A percentile compares a stretch with the other conserved stretches of the same genome.
These are phyloP conservation scores for Peromyscus californicus DNA, from an alignment of 2,113 vertebrate species.

Conservation along the genomic window DNA sequence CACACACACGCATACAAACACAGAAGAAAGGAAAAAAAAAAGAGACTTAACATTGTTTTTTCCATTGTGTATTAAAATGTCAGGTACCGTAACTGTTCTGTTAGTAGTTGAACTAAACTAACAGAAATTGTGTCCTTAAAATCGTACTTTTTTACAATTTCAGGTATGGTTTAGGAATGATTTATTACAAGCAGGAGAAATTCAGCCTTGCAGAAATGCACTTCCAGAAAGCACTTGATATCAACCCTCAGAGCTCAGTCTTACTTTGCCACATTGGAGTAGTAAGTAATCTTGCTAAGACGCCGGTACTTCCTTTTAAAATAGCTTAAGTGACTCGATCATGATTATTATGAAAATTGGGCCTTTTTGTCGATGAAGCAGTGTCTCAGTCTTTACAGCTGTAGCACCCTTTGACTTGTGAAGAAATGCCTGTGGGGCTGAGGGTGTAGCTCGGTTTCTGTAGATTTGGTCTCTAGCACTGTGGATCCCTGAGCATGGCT, in stretches of 20 bases:
- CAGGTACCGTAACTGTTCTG: background rate
- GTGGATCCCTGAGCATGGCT: background rate
- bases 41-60: conserved; percentile 45
- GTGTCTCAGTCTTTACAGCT: conserved; percentile 13
- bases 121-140: conserved; percentile 61
- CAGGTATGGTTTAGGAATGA: conserved; percentile 99
- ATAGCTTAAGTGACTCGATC: conserved; percentile 46
- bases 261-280: conserved; percentile 99
- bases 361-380: conserved; percentile 18
- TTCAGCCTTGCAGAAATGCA: conserved; percentile 99
- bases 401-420: conserved; percentile 12
- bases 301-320: conserved; percentile 22
- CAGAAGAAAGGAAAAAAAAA: no score
- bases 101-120: conserved; percentile 52
- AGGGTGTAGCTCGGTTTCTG: background rate
- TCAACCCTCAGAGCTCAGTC: conserved; percentile 99
- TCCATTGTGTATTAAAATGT: conserved; percentile 56
- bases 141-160: conserved; percentile 71
- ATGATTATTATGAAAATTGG: conserved; percentile 25
- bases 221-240: conserved; percentile 99
- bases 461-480: background rate
- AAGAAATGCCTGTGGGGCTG: background rate
- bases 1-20: no score
- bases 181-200: conserved; percentile 99
- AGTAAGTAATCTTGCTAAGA: conserved; percentile 89